phyloP scores from a whole-genome alignment of 2,888 invertebrate genomes.

The Falcaria lacertinaria region DNA sequence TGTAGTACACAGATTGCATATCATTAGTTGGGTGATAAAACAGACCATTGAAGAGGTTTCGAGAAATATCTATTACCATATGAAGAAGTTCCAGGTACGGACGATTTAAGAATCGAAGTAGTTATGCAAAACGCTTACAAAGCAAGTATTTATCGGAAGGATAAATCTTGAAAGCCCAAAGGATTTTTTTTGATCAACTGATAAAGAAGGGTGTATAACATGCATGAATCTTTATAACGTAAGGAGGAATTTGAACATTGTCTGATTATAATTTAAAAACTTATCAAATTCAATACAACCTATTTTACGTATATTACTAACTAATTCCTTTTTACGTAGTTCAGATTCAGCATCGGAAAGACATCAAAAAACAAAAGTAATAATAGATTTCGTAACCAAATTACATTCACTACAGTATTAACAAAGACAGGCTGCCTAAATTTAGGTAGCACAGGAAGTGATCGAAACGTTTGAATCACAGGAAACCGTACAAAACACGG shows the following conservation, averaged over 20 bases:
- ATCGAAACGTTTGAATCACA: conserved; percentile 29
- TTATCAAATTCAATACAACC: too few species aligned
- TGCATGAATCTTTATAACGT: too few species aligned
- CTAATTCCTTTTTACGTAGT: too few species aligned
- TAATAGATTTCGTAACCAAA: background rate
- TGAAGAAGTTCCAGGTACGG: background rate
- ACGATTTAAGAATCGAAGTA: background rate
- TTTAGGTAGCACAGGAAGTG: conserved; percentile 26
- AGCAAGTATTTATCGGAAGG: background rate
- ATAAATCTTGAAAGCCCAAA: background rate
- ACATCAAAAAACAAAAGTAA: background rate
- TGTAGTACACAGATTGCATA: conserved; percentile 4
- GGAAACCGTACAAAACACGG: conserved; percentile 24
- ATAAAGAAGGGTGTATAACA: background rate
- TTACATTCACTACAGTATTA: background rate
- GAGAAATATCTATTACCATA: background rate
- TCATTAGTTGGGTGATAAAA: conserved; percentile 1
- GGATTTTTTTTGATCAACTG: background rate
- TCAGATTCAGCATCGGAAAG: too few species aligned
- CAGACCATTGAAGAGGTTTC: background rate
- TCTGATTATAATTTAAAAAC: too few species aligned
- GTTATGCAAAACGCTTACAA: background rate
- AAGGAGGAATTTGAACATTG: too few species aligned
- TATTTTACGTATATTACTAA: too few species aligned
- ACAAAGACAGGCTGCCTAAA: conserved; percentile 7